Conservation (phyloP, 2,888 invertebrate species). For the Mamestra brassicae region DNA sequence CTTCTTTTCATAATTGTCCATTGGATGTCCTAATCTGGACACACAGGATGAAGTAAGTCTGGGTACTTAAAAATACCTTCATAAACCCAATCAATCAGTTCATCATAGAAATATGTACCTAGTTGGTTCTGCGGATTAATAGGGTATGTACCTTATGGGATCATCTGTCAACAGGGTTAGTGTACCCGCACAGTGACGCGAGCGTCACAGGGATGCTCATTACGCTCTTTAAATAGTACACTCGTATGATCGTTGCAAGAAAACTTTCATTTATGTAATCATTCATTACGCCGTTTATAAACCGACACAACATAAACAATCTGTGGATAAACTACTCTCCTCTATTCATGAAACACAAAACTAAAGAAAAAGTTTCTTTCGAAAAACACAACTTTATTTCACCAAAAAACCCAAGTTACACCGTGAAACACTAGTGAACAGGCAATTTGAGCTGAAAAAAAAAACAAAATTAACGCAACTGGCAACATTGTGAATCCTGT, state of each 20-base stretch:
- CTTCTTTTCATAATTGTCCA: no score
- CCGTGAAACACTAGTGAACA: constrained; percentile 51
- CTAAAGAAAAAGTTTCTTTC: constrained; percentile 8
- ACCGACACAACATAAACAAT: not conserved
- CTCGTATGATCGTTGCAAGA: not conserved
- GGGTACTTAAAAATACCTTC: no score
- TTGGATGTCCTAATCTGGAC: no score
- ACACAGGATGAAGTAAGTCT: no score
- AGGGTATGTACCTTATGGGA: not conserved
- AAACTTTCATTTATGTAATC: constrained; percentile 5
- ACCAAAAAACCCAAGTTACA: constrained; percentile 41
- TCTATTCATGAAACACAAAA: not conserved
- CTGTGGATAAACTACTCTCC: not conserved
- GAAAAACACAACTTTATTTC: constrained; percentile 30
- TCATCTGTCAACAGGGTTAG: not conserved
- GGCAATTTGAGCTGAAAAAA: constrained; percentile 59
- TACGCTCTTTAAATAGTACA: not conserved
- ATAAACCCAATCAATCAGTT: no score
- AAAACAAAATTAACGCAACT: constrained; percentile 60
- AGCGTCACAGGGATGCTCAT: not conserved
- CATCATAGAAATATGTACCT: not conserved
- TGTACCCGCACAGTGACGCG: not conserved
- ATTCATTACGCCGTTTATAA: not conserved
- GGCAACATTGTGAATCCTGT: constrained; percentile 56
- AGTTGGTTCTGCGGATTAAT: not conserved